phyloP scores from a whole-genome alignment of 2,797 vertebrate genomes.

The Loriculus beryllinus region DNA sequence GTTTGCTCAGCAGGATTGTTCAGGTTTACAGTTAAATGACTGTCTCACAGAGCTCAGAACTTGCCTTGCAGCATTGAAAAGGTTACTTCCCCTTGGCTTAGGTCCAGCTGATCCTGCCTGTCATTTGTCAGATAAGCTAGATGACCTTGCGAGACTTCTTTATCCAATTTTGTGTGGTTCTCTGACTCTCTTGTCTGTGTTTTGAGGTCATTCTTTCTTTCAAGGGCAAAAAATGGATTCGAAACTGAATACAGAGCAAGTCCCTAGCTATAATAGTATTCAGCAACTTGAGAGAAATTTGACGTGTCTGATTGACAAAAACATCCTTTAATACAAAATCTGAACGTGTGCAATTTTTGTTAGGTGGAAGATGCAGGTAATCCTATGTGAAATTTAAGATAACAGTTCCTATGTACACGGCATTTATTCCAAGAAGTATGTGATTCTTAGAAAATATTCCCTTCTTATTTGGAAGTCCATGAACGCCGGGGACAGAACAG shows the following conservation, averaged over 20 bases:
- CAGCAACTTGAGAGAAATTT: neutral
- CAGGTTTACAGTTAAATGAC: fast-evolving
- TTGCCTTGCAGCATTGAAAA: neutral
- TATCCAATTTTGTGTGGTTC: neutral
- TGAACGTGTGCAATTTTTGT: neutral
- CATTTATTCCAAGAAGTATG: neutral
- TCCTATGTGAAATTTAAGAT: neutral
- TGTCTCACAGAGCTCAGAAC: neutral
- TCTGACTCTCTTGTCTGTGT: neutral
- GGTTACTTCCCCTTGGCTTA: neutral
- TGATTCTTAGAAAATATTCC: neutral
- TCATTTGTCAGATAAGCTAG: neutral
- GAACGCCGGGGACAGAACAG: conserved; percentile 21
- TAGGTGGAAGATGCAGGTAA: neutral
- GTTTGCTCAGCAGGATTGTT: neutral
- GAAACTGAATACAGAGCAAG: neutral
- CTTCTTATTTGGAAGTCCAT: conserved; percentile 6
- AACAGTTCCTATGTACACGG: neutral
- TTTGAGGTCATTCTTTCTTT: neutral
- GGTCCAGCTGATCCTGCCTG: neutral
- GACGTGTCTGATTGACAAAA: neutral
- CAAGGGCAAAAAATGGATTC: neutral
- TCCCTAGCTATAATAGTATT: neutral
- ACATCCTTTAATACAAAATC: neutral
- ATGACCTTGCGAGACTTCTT: neutral